Percentiles rank a stretch among this genome's conserved stretches.
Conservation (phyloP, 2,797 vertebrate genomes). For the Pelodytes ibericus region DNA sequence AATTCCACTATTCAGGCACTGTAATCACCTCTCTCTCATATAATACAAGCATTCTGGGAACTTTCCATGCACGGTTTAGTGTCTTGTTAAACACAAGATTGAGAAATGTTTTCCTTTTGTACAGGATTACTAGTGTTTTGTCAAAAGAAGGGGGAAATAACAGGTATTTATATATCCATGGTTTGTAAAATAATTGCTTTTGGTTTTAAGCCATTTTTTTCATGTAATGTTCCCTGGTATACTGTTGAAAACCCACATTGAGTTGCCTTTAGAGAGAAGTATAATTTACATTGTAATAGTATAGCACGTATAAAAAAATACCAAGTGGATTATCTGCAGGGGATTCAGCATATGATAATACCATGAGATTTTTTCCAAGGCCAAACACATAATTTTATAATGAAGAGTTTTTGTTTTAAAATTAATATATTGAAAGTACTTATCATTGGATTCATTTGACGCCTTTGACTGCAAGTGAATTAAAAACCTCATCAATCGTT, state of each 20-base stretch:
- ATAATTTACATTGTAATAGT: conserved; percentile 18
- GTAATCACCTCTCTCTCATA: not conserved
- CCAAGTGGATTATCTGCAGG: not conserved
- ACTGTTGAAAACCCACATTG: conserved; percentile 12
- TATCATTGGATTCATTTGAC: too few relatives aligned
- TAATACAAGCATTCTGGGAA: not conserved
- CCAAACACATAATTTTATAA: not conserved
- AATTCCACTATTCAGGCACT: not conserved
- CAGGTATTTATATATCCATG: conserved; percentile 13
- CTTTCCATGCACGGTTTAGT: not conserved
- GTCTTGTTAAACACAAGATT: not conserved
- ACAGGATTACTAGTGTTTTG: conserved; percentile 17
- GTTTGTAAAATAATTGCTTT: conserved; percentile 30
- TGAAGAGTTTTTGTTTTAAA: not conserved
- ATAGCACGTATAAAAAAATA: conserved; percentile 4
- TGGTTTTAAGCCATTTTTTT: conserved; percentile 16
- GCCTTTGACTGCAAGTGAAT: too few relatives aligned
- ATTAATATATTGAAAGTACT: too few relatives aligned
- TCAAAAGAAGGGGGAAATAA: conserved; percentile 8
- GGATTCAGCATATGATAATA: not conserved
- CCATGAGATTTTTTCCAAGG: not conserved
- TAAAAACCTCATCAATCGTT: too few relatives aligned
- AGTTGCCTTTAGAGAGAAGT: conserved; percentile 2
- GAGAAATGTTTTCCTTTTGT: conserved; percentile 18
- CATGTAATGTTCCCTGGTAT: not conserved